phyloP scores from a whole-genome alignment of 2,113 vertebrate species.

The Perca schrenkii region DNA sequence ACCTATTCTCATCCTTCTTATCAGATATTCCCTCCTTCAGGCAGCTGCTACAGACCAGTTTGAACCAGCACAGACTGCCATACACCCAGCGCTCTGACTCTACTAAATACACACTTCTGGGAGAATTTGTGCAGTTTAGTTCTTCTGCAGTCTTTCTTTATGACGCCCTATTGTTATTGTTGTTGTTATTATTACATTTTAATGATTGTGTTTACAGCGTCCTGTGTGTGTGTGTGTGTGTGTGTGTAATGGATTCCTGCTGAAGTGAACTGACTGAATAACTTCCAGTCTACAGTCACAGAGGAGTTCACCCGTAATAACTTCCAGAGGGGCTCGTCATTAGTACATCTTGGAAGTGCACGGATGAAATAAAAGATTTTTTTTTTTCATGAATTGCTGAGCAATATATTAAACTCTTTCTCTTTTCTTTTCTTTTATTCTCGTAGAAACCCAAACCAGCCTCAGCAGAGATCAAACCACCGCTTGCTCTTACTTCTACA shows the following conservation, averaged over 20 bases:
- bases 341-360: constrained; percentile 12
- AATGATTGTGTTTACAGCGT: constrained; percentile 5
- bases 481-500: constrained; percentile 70
- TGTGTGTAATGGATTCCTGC: constrained; percentile 29
- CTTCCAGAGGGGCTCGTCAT: constrained; percentile 40
- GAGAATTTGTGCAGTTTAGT: not conserved
- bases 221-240: not conserved
- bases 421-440: not conserved
- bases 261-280: constrained; percentile 1
- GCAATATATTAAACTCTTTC: not conserved
- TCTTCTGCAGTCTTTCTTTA: constrained; percentile 26
- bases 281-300: constrained; percentile 8
- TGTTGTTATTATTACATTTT: constrained; percentile 40
- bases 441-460: constrained; percentile 50
- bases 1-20: too few relatives aligned
- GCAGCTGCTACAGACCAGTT: too few relatives aligned
- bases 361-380: not conserved
- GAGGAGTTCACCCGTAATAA: constrained; percentile 28
- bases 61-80: too few relatives aligned
- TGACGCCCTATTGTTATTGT: constrained; percentile 2
- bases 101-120: not conserved
- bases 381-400: not conserved
- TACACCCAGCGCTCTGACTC: too few relatives aligned
- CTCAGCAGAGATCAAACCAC: constrained; percentile 47
- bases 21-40: too few relatives aligned